phyloP scores from a whole-genome alignment of 2,888 invertebrate genomes.

The Bhutanitis thaidina region DNA sequence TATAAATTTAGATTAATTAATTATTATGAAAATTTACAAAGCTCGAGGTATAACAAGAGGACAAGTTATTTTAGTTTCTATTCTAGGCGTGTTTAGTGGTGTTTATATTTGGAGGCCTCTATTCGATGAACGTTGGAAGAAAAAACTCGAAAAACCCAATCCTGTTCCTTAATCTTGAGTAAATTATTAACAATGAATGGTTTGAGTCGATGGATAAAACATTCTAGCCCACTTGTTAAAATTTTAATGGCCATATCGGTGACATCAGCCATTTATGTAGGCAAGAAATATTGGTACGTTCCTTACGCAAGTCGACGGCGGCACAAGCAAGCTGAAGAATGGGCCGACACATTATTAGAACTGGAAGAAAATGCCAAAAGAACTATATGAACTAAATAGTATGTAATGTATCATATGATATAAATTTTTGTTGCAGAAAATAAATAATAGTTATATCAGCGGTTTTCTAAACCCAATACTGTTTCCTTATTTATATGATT shows the following conservation, averaged over 20 bases:
- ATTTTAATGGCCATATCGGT: constrained; percentile 59
- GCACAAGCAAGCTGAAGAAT: constrained; percentile 51
- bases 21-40: constrained; percentile 64
- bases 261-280: constrained; percentile 44
- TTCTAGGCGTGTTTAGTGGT: constrained; percentile 67
- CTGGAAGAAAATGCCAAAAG: constrained; percentile 43
- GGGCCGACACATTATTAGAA: constrained; percentile 59
- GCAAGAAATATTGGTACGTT: constrained; percentile 42
- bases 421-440: no score
- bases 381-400: no score
- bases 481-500: no score
- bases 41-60: constrained; percentile 56
- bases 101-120: constrained; percentile 76
- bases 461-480: no score
- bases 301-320: constrained; percentile 45
- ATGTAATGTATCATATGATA: no score
- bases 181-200: constrained; percentile 37
- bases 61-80: constrained; percentile 56
- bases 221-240: constrained; percentile 53
- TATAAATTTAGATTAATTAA: background rate
- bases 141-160: constrained; percentile 23
- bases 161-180: background rate
- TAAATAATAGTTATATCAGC: no score
- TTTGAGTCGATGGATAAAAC: constrained; percentile 39
- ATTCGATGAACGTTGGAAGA: constrained; percentile 46